A percentile compares a stretch with the other conserved stretches of the same genome.
Conservation (phyloP, 1,140 invertebrate species). For the Diachasmimorpha longicaudata region DNA sequence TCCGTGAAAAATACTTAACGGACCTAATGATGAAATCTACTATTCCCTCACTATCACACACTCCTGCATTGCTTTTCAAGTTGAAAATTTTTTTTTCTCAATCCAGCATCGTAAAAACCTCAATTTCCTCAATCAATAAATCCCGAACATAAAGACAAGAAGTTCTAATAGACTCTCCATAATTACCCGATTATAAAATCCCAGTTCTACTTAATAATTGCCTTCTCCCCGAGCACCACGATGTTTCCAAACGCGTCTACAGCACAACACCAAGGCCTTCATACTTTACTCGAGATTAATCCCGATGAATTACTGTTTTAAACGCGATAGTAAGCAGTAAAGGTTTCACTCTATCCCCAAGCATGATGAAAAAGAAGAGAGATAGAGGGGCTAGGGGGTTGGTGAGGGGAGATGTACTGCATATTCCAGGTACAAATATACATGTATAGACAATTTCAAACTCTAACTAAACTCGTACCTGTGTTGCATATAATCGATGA, state of each 20-base stretch:
- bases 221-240: not conserved
- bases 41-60: not conserved
- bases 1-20: too few relatives aligned
- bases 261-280: not conserved
- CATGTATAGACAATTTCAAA: constrained; percentile 20
- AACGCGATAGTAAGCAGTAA: constrained; percentile 18
- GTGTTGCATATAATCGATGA: constrained; percentile 34
- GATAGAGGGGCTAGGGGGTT: not conserved
- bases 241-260: not conserved
- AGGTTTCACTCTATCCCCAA: not conserved
- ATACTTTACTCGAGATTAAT: constrained; percentile 16
- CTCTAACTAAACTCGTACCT: not conserved
- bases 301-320: constrained; percentile 28
- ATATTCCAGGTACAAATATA: not conserved
- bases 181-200: constrained; percentile 22
- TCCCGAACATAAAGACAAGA: not conserved
- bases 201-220: constrained; percentile 28
- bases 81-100: not conserved
- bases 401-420: not conserved
- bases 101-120: not conserved
- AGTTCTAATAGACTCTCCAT: constrained; percentile 5
- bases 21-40: not conserved
- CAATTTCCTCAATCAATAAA: not conserved
- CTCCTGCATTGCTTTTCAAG: not conserved
- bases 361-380: not conserved